Evolutionary conservation across 2,113 vertebrate genomes (phyloP), one percentile per base, ranked within the genome.

Genomic region (Brachypteracias leptosomus): DNA sequence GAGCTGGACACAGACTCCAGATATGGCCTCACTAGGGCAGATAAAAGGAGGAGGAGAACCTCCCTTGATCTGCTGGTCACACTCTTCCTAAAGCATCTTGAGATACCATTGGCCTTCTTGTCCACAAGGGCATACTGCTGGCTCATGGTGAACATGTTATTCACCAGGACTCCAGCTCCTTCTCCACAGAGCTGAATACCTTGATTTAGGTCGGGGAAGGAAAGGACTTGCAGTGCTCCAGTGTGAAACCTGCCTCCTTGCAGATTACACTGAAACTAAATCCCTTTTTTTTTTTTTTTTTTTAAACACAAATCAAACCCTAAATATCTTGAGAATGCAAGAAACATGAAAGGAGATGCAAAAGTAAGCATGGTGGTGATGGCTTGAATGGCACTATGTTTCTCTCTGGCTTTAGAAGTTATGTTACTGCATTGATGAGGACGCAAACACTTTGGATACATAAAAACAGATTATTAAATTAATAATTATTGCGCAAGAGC

Each of bases 231-330:
- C 10, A 21, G 51, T 11, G 26, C 49, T 52, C 35, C 58, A 29
- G 4, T 52, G 16, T 35, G 25, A 40, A 80, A 47, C 24, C 46
- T 61, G 19, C 0, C 0, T 58, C 15, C 9, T 49, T 5, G 2
- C 36, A 42, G 46, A 21, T 49, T 14, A 19, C 31, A 1, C 42
- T 40, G 57, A 42, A 86, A 3, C 38, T 28, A 57, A 33, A 33
- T 52, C 22, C 20, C 11, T n/a, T 28, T 20, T 66, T 21, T 3
- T 11, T 77, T 46, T 40, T 24, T 25, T 44, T 38, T 19, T 49
- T 72, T 67, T 40, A 9, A 58, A n/a, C n/a, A 33, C 18, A 42
- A 47, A 42, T 31, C 12, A 47, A 81, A 62, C 25, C n/a, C 4
- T 5, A 72, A 68, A 21, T 36, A 42, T 70, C 68, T 59, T 35